Evolutionary conservation across 2,888 invertebrate species (phyloP).

Genomic region (Pomacea canaliculata): DNA sequence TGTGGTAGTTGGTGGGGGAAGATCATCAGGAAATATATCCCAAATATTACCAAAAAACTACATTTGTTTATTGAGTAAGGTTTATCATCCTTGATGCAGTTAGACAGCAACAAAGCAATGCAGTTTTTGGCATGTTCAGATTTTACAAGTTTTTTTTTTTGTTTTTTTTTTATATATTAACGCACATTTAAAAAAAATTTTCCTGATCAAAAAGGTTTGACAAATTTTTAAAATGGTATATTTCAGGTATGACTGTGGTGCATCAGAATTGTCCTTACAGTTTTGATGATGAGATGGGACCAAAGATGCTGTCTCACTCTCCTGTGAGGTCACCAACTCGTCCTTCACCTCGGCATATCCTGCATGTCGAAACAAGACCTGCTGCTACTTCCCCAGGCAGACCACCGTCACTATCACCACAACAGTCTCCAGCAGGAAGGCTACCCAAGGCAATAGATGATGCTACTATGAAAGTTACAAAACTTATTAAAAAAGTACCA

Average conservation of each 20-base stretch:
- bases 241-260: conserved; percentile 20
- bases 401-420: background rate
- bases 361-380: conserved; percentile 27
- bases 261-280: conserved; percentile 8
- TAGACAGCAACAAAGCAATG: no score
- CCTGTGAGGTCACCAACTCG: conserved; percentile 26
- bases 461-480: conserved; percentile 19
- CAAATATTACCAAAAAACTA: no score
- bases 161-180: no score
- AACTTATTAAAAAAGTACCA: conserved; percentile 28
- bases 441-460: conserved; percentile 20
- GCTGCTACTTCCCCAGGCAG: conserved; percentile 17
- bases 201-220: background rate
- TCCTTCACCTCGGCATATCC: conserved; percentile 20
- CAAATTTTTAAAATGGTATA: background rate
- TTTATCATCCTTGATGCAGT: no score
- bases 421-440: conserved; percentile 6
- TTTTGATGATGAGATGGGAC: background rate
- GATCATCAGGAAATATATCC: background rate
- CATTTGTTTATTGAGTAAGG: no score
- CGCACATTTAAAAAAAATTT: no score
- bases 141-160: no score
- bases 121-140: no score
- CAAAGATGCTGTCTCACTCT: background rate
- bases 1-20: no score